Conservation (phyloP, 2,888 invertebrate species). For the Thysanoteuthis rhombus region DNA sequence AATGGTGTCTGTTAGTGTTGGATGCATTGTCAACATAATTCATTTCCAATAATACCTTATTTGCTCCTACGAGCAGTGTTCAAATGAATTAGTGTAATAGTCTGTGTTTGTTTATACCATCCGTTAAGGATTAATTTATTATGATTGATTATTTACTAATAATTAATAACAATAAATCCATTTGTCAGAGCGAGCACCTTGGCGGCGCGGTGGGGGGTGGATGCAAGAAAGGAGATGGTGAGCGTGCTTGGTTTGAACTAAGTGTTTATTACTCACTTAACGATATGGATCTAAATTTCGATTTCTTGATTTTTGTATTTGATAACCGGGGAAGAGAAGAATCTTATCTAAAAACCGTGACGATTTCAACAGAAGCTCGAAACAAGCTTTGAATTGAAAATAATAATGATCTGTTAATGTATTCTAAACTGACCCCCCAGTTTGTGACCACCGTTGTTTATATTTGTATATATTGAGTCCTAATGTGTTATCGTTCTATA, state of each 20-base stretch:
- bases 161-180: not conserved
- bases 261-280: too few species aligned
- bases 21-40: not conserved
- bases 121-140: not conserved
- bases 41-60: not conserved
- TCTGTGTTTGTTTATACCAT: not conserved
- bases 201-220: not conserved
- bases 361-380: not conserved
- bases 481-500: not conserved
- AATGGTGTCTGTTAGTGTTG: not conserved
- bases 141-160: not conserved
- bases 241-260: too few species aligned
- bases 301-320: not conserved
- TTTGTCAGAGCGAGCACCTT: not conserved
- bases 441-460: not conserved
- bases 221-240: too few species aligned
- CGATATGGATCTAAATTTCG: too few species aligned
- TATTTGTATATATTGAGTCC: not conserved
- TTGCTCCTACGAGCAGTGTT: not conserved
- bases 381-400: not conserved
- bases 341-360: not conserved
- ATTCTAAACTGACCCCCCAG: not conserved
- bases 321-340: not conserved
- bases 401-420: not conserved
- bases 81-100: not conserved